Conservation (phyloP, 2,888 invertebrate species). For the Andricus quercusramuli region DNA sequence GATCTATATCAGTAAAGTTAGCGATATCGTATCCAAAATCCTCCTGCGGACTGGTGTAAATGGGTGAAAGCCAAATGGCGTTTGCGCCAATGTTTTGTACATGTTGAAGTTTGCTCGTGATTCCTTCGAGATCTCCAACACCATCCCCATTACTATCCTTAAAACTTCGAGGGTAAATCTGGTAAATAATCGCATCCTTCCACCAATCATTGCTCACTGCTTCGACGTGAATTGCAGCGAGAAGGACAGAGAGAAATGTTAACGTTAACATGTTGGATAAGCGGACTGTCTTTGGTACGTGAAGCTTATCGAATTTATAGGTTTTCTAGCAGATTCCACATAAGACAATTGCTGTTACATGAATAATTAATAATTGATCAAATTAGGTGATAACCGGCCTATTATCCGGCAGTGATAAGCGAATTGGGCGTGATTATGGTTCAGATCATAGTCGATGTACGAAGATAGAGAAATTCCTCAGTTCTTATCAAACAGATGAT, state of each 20-base stretch:
- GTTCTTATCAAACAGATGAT: no score
- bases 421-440: background rate
- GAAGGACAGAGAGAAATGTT: background rate
- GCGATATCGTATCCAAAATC: slow-evolving; percentile 85
- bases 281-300: background rate
- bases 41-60: slow-evolving; percentile 85
- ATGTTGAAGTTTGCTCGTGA: slow-evolving; percentile 79
- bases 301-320: slow-evolving; percentile 22
- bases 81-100: slow-evolving; percentile 82
- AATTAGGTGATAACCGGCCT: background rate
- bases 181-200: slow-evolving; percentile 89
- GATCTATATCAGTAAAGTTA: slow-evolving; percentile 83
- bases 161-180: slow-evolving; percentile 93
- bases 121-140: slow-evolving; percentile 58
- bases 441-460: background rate
- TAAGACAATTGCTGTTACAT: background rate
- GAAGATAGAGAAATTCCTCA: no score
- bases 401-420: background rate
- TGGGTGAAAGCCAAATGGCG: slow-evolving; percentile 86
- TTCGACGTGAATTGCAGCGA: background rate
- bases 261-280: slow-evolving; percentile 19
- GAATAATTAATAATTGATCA: slow-evolving; percentile 11
- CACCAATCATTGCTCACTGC: slow-evolving; percentile 85
- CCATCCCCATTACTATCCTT: slow-evolving; percentile 86
- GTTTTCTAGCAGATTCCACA: background rate